Conservation (phyloP, 2,113 vertebrate species). For the Elaphurus davidianus region DNA sequence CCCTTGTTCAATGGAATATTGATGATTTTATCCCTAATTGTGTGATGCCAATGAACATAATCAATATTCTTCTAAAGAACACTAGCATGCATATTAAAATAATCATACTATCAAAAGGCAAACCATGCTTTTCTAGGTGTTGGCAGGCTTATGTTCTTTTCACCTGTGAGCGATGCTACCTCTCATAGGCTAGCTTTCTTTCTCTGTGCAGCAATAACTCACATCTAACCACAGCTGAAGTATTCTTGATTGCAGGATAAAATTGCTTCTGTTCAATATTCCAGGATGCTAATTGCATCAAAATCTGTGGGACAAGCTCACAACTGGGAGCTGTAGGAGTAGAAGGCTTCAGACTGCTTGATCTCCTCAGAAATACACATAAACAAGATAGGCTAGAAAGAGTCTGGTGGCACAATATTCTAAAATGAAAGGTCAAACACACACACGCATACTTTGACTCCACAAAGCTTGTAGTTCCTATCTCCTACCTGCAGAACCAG, state of each 20-base stretch:
- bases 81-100: conserved; percentile 45
- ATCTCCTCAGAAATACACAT: background rate
- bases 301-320: background rate
- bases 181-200: conserved; percentile 22
- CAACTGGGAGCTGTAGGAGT: background rate
- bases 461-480: background rate
- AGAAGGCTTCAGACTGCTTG: background rate
- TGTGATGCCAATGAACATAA: conserved; percentile 59
- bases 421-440: background rate
- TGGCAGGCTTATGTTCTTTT: background rate
- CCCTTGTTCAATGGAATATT: conserved; percentile 59
- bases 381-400: background rate
- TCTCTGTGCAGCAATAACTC: background rate
- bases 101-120: background rate
- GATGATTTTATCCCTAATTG: conserved; percentile 51
- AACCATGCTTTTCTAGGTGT: conserved; percentile 7
- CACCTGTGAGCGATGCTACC: background rate
- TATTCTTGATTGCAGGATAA: conserved; percentile 56
- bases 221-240: conserved; percentile 43
- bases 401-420: background rate
- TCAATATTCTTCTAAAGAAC: conserved; percentile 58
- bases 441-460: background rate
- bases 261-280: conserved; percentile 40
- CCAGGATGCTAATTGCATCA: conserved; percentile 43
- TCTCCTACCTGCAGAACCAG: background rate